Base-by-base conservation (phyloP, 1,140 invertebrate genomes). In the Drosophila nikananu region DNA sequence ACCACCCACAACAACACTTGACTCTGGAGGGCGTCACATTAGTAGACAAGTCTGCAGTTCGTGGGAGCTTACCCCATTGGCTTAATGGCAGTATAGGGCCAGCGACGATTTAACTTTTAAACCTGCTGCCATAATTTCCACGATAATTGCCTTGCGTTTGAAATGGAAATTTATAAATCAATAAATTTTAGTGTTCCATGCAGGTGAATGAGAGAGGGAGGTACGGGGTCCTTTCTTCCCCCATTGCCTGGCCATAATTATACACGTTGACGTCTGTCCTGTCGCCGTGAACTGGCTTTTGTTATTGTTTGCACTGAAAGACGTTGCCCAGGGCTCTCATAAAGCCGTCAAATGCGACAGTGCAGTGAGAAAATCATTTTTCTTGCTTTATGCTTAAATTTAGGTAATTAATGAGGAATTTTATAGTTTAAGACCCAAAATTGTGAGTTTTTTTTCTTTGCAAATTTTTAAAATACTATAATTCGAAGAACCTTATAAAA, bases 301-400 rank as follows among this genome's bases (percentile, higher is more conserved):
- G 68, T 65, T 87, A 76, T 83, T 83, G 81, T 87, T 89, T 83
- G 61, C 55, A 81, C 46, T 86, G 73, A 77, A 89, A 90, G 72
- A 89, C 86, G 84, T 89, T 89, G 78, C 81, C 67, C 54, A 52
- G 64, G 86, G 55, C 41, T 78, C 65, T 81, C 63, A 84, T 84
- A 78, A 84, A 80, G 67, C 68, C 80, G 68, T 68, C 80, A 80
- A 83, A 73, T 52, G 61, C 60, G 41, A 23, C 19, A 49, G 44
- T 41, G 15, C 49, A 44, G 58, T 27, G 63, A 23, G 55, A 25
- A 17, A 58, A 25, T 25, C 17, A 13, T n/a, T 58, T 8, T 7
- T 7, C 8, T 35, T 54, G 13, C 5, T 41, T 21, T 5, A 37
- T 12, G 23, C 17, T 37, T 23, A 17, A 7, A 37, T 35, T 35